Evolutionary conservation across 1,140 invertebrate species (phyloP), one percentile per base, ranked within the genome.

Genomic region (Anoplolepis gracilipes): DNA sequence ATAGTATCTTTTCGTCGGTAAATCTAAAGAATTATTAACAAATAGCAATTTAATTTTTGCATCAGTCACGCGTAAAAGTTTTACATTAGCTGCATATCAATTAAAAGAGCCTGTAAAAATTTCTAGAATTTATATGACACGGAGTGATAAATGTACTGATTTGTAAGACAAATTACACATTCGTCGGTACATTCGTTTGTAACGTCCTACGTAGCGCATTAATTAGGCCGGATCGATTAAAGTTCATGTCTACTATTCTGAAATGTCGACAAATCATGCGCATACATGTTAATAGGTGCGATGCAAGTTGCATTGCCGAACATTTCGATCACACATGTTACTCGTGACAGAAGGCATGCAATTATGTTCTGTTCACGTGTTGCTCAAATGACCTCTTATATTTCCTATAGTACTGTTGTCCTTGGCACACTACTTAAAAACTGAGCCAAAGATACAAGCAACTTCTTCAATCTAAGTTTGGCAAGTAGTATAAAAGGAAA

Each of bases 291-390:
- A n/a, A n/a, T 64, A 61, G 5, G 3, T 16, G 22, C n/a, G n/a
- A 76, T 30, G 55, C 55, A 76, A 28, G 28, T 22, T 19, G 55
- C 16, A 75, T 59, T 22, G 8, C 16, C 36, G 59, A 64, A 65
- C 25, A 33, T 64, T 30, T 25, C 39, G 13, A 33, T 22, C n/a
- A 13, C 75, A 30, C 59, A 59, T 78, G 39, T 64, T 78, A n/a
- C 7, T 49, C 59, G 16, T 30, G 10, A 36, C 59, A 25, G 28
- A 64, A 77, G 30, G 19, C 57, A 30, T 64, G 1, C 59, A 19
- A 77, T 64, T 65, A 65, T 49, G 64, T 65, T 78, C 75, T n/a
- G 39, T 65, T 78, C 75, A 78, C 75, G 59, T 78, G 75, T 57
- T 49, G 25, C 19, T 28, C 3, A 78, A 78, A 30, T 78, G 75